Evolutionary conservation across 2,888 invertebrate genomes (phyloP).

Genomic region (Rhodophaea formosa): DNA sequence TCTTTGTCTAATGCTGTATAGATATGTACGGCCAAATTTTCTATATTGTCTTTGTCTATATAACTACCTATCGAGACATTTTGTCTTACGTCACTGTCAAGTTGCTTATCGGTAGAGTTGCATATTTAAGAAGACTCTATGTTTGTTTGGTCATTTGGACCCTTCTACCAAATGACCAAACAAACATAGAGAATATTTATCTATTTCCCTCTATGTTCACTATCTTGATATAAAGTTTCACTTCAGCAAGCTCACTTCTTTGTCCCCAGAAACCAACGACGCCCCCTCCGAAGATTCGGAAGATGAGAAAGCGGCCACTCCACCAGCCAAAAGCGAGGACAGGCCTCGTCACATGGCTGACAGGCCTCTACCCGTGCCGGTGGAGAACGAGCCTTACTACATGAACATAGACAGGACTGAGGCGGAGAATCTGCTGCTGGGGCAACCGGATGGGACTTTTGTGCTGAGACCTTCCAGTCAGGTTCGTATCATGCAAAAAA

Average conservation of each 20-base stretch:
- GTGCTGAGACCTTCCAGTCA: slow-evolving; percentile 80
- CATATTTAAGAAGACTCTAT: too few relatives aligned
- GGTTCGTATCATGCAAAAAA: slow-evolving; percentile 46
- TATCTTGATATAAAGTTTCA: too few relatives aligned
- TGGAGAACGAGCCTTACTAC: slow-evolving; percentile 79
- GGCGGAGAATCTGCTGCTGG: slow-evolving; percentile 75
- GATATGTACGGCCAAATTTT: too few relatives aligned
- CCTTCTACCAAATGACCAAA: too few relatives aligned
- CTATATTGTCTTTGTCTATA: too few relatives aligned
- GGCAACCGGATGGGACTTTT: slow-evolving; percentile 82
- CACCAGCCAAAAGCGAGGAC: slow-evolving; percentile 37
- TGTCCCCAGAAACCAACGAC: slow-evolving; percentile 60
- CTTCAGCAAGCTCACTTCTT: background rate
- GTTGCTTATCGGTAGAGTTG: too few relatives aligned
- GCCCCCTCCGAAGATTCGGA: slow-evolving; percentile 51
- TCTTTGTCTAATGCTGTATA: too few relatives aligned
- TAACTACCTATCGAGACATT: too few relatives aligned
- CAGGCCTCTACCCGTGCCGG: slow-evolving; percentile 74
- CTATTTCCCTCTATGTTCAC: too few relatives aligned
- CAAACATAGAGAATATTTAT: too few relatives aligned
- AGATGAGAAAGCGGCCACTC: slow-evolving; percentile 26
- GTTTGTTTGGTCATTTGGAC: too few relatives aligned
- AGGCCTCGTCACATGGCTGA: slow-evolving; percentile 61
- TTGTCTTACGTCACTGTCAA: too few relatives aligned
- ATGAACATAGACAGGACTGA: slow-evolving; percentile 76